These are phyloP conservation scores for Tiliacea citrago DNA, from an alignment of 2,888 invertebrate genomes.

Conservation along the genomic window DNA sequence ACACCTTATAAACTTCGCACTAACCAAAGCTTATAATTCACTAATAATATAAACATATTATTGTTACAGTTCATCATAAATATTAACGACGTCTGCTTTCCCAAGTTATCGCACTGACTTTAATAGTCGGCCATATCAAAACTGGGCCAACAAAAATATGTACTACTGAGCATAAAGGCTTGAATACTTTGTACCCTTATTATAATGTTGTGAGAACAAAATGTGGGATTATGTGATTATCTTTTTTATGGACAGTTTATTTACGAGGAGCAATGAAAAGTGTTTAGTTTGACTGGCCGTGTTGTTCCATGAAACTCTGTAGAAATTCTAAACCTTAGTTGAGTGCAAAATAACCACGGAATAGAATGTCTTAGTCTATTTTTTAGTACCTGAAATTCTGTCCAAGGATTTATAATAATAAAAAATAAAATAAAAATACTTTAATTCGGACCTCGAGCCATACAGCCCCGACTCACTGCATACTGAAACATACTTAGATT, in stretches of 20 bases:
- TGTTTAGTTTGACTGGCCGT: background rate
- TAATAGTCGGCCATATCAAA: constrained; percentile 71
- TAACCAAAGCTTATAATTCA: constrained; percentile 42
- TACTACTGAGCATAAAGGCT: constrained; percentile 51
- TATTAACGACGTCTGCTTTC: constrained; percentile 69
- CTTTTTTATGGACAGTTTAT: constrained; percentile 30
- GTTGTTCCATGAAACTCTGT: background rate
- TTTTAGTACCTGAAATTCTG: background rate
- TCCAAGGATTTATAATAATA: background rate
- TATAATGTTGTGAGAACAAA: constrained; percentile 18
- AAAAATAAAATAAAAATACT: too few relatives aligned
- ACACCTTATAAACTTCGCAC: background rate
- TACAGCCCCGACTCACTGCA: too few relatives aligned
- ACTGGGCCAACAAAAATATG: constrained; percentile 76
- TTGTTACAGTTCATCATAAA: constrained; percentile 63
- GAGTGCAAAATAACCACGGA: background rate
- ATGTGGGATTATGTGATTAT: constrained; percentile 22
- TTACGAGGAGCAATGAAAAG: background rate
- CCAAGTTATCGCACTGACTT: constrained; percentile 70
- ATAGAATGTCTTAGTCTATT: background rate
- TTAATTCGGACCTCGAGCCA: too few relatives aligned
- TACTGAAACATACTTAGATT: too few relatives aligned
- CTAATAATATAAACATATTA: constrained; percentile 51
- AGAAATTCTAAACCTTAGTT: too few relatives aligned
- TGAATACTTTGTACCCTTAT: constrained; percentile 35